Evolutionary conservation across 2,797 vertebrate species (phyloP), one percentile per base, ranked within the genome.

Genomic region (Natrix natrix): DNA sequence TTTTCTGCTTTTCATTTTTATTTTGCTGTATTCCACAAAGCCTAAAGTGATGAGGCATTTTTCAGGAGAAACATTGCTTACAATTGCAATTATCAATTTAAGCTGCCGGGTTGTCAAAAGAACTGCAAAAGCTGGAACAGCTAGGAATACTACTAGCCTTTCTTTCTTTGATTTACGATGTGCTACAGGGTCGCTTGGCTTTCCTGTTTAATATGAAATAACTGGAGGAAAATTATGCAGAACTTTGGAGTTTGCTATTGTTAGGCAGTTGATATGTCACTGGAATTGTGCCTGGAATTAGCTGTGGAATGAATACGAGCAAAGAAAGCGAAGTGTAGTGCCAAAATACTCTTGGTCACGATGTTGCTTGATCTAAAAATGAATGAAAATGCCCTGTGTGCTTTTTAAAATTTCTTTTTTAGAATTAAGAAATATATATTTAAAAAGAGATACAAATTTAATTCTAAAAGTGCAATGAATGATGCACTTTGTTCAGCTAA

Each of bases 401-500:
- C 60, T 14, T n/a, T 91, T 48, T 56, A 4, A 28, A 26, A 48
- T 16, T 22, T 74, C 3, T 8, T 91, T 83, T 43, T 92, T 28
- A 92, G 93, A 95, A 66, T 87, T 89, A 90, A 93, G 93, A 91
- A 28, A 86, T 90, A 26, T 54, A 43, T 57, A 74, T 90, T 74
- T 13, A 28, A 78, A 91, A 83, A 78, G 69, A 91, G 3, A 37
- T 37, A 87, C 24, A 83, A n/a, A 55, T 56, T 66, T 52, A 87
- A 52, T 32, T 55, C 22, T 63, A 13, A 61, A 8, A 59, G 24
- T 52, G 26, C 26, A 56, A 56, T 83, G 61, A 89, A 61, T 69
- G 43, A n/a, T 69, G 17, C 6, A 22, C 22, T 43, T 83, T 56
- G 60, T 24, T 28, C 11, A 61, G 28, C 11, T 86, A 37, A 86